Conservation (phyloP, 2,888 invertebrate genomes). For the Leucophenga montana region DNA sequence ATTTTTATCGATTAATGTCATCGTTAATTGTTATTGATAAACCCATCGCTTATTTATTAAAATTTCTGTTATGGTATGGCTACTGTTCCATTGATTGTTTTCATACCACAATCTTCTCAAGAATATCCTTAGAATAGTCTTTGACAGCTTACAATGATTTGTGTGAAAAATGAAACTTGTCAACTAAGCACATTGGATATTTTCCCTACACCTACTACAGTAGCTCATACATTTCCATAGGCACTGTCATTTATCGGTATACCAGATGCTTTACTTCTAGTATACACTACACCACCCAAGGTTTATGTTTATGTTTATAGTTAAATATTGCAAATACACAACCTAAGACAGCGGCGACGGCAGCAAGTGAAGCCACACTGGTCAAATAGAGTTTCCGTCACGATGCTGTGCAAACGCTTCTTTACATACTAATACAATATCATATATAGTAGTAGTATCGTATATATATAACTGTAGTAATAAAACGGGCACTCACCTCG, state of each 20-base stretch:
- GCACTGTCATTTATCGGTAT: no score
- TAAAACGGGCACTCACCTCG: constrained; percentile 78
- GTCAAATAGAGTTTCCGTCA: constrained; percentile 1
- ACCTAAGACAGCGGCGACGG: neutral
- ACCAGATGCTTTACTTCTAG: neutral
- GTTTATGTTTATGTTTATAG: neutral
- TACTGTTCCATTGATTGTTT: no score
- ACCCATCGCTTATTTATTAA: no score
- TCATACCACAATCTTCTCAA: no score
- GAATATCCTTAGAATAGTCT: no score
- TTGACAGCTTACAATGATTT: no score
- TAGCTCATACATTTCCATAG: no score
- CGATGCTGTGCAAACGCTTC: neutral
- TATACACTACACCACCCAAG: neutral
- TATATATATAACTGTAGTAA: constrained; percentile 49
- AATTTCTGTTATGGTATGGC: no score
- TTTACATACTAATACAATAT: neutral
- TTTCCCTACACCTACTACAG: no score
- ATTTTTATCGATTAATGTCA: no score
- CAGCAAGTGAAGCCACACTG: neutral
- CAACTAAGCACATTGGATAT: no score
- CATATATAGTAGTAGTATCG: neutral
- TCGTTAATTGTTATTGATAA: no score
- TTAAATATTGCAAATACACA: neutral
- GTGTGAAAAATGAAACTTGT: constrained; percentile 34